phyloP scores from a whole-genome alignment of 2,113 vertebrate genomes.

The Dipodomys spectabilis region DNA sequence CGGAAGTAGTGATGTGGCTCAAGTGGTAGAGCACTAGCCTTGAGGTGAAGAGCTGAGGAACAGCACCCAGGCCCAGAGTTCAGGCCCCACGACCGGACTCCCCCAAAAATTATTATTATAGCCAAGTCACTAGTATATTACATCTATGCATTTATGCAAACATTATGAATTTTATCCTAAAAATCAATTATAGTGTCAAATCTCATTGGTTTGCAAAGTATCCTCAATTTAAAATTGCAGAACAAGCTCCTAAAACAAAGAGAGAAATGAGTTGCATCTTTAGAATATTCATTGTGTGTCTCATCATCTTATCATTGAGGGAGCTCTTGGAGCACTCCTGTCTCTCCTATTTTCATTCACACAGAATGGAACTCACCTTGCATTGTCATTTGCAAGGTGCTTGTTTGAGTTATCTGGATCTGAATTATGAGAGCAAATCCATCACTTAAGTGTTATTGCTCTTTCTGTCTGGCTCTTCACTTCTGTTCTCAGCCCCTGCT shows the following conservation, averaged over 20 bases:
- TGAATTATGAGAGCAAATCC: conserved; percentile 79
- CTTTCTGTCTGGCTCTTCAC: conserved; percentile 81
- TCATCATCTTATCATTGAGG: not conserved
- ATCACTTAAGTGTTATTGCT: conserved; percentile 81
- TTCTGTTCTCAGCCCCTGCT: conserved; percentile 76
- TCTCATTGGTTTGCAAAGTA: conserved; percentile 47
- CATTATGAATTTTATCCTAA: not conserved
- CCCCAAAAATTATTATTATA: not conserved
- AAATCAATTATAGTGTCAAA: not conserved
- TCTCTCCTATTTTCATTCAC: conserved; percentile 45
- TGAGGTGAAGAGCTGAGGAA: too few relatives aligned
- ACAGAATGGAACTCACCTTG: conserved; percentile 53
- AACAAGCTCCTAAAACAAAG: conserved; percentile 43
- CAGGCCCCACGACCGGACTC: too few relatives aligned
- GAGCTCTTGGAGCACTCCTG: not conserved
- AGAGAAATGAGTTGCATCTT: conserved; percentile 40
- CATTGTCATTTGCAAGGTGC: conserved; percentile 82
- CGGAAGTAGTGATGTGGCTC: too few relatives aligned
- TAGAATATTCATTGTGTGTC: conserved; percentile 35
- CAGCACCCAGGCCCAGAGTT: too few relatives aligned
- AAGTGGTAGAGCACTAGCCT: too few relatives aligned
- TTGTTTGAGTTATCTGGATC: conserved; percentile 79
- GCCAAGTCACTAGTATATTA: not conserved
- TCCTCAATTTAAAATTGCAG: conserved; percentile 51
- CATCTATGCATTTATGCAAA: conserved; percentile 18